Conservation (phyloP, 2,797 vertebrate genomes). For the Ceyx erithaca region DNA sequence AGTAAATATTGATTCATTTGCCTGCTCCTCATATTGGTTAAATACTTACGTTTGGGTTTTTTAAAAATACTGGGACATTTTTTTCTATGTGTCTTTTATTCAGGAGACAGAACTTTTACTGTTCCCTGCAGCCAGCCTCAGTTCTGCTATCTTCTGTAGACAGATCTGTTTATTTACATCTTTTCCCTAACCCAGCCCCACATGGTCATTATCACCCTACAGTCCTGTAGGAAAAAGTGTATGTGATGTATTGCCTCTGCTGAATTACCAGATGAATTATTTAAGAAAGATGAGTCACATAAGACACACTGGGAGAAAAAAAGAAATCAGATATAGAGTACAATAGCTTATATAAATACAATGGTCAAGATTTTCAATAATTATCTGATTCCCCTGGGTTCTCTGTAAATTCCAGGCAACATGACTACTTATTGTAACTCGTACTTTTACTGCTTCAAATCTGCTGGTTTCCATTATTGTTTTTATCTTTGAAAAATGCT, state of each 20-base stretch:
- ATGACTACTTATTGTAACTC: neutral
- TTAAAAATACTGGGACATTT: neutral
- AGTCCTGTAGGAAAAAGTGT: neutral
- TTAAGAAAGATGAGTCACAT: constrained; percentile 27
- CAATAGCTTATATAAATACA: neutral
- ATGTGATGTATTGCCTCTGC: neutral
- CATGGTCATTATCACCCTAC: neutral
- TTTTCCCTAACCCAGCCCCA: neutral
- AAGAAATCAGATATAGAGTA: neutral
- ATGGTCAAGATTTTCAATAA: neutral
- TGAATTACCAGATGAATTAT: constrained; percentile 32
- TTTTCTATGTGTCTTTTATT: neutral
- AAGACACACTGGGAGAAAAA: neutral
- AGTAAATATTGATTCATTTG: constrained; percentile 18
- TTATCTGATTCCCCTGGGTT: neutral
- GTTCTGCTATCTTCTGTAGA: neutral
- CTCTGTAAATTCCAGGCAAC: neutral
- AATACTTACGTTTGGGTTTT: neutral
- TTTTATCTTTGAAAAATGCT: neutral
- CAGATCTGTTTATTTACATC: neutral
- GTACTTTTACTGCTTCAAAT: neutral
- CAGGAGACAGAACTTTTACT: neutral
- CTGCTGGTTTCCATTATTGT: neutral
- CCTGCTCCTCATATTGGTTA: neutral
- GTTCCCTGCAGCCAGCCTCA: neutral